phyloP scores from a whole-genome alignment of 2,888 invertebrate genomes.

The Plebejus melissa region DNA sequence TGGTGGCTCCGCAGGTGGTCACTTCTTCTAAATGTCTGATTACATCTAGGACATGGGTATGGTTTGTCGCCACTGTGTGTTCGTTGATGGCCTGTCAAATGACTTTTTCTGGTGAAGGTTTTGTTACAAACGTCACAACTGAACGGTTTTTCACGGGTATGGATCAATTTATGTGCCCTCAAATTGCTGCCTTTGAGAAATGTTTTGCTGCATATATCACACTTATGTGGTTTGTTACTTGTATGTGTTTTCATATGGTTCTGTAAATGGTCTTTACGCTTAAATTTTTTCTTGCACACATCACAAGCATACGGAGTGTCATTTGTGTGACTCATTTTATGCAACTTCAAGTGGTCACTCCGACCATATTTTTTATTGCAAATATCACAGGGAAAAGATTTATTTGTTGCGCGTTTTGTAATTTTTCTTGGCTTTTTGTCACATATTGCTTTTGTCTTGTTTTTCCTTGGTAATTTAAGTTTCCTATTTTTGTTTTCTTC shows the following conservation, averaged over 20 bases:
- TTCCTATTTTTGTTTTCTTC: background rate
- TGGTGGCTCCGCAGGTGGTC: constrained; percentile 1
- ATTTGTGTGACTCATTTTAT: constrained; percentile 4
- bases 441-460: background rate
- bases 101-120: background rate
- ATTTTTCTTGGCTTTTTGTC: background rate
- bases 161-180: background rate
- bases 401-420: background rate
- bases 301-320: background rate
- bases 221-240: background rate
- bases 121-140: constrained; percentile 10
- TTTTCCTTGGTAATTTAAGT: background rate
- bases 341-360: constrained; percentile 22
- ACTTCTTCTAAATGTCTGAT: background rate
- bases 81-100: background rate
- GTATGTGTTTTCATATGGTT: constrained; percentile 2
- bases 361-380: constrained; percentile 15
- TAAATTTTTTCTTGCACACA: constrained; percentile 2
- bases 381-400: constrained; percentile 4
- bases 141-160: background rate
- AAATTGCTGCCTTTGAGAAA: constrained; percentile 9
- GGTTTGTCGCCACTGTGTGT: constrained; percentile 1
- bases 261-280: background rate
- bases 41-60: background rate
- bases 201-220: background rate